Conservation (phyloP, 2,113 vertebrate genomes). For the Lichenostomus cassidix region DNA sequence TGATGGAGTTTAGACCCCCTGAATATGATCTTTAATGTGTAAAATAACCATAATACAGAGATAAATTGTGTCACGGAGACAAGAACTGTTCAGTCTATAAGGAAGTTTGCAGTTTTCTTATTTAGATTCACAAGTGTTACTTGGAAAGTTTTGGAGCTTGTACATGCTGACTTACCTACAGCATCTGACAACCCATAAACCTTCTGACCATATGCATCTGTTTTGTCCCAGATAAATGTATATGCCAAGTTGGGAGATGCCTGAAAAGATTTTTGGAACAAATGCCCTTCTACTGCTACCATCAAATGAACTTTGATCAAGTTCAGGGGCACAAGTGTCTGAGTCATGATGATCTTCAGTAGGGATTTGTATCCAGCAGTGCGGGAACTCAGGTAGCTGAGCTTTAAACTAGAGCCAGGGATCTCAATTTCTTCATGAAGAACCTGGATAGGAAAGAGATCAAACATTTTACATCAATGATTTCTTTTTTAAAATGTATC, state of each 20-base stretch:
- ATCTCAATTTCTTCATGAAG: conserved; percentile 97
- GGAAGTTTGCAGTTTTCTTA: neutral
- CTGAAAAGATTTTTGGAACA: conserved; percentile 98
- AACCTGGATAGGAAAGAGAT: conserved; percentile 79
- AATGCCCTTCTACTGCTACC: conserved; percentile 97
- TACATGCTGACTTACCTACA: conserved; percentile 84
- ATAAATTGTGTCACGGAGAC: neutral
- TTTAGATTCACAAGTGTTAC: neutral
- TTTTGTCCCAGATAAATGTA: conserved; percentile 98
- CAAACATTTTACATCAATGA: neutral
- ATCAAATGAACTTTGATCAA: conserved; percentile 96
- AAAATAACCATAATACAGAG: neutral
- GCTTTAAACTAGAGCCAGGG: conserved; percentile 87
- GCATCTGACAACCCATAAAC: conserved; percentile 95
- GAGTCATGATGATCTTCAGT: conserved; percentile 97
- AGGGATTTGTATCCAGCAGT: conserved; percentile 92
- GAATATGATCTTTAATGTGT: neutral
- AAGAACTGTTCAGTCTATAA: neutral
- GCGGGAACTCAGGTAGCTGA: conserved; percentile 94
- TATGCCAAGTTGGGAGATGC: conserved; percentile 95
- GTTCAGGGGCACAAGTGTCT: conserved; percentile 91
- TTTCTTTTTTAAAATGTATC: neutral
- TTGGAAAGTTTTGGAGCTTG: neutral
- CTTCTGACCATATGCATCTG: conserved; percentile 93
- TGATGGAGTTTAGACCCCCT: neutral